phyloP scores from a whole-genome alignment of 2,888 invertebrate species.

The Heliconius ismenius region DNA sequence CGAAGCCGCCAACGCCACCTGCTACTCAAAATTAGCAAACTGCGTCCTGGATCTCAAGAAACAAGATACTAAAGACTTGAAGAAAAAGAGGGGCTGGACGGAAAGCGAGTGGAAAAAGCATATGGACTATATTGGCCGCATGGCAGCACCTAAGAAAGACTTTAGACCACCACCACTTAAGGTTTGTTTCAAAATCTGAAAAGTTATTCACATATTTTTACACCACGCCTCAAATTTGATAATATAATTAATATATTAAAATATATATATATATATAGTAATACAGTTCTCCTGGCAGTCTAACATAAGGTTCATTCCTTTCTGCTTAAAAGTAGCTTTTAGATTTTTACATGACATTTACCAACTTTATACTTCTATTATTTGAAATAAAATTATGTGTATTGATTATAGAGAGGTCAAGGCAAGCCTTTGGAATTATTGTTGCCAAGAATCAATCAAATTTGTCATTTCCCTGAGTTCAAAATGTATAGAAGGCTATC shows the following conservation, averaged over 20 bases:
- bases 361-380: background rate
- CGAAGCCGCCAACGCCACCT: conserved; percentile 64
- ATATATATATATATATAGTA: too few relatives aligned
- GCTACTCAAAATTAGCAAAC: conserved; percentile 70
- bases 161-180: conserved; percentile 53
- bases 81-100: conserved; percentile 66
- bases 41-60: conserved; percentile 66
- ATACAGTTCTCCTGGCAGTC: too few relatives aligned
- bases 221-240: too few relatives aligned
- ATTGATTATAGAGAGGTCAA: conserved; percentile 59
- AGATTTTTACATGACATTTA: background rate
- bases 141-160: conserved; percentile 61
- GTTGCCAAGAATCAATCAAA: conserved; percentile 62
- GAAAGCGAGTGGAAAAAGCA: conserved; percentile 76
- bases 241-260: too few relatives aligned
- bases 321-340: background rate
- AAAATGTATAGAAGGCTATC: conserved; percentile 67
- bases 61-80: conserved; percentile 59
- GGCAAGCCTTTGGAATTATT: conserved; percentile 57
- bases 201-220: too few relatives aligned
- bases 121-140: conserved; percentile 70
- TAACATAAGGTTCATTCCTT: background rate
- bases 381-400: background rate
- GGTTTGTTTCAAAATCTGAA: conserved; percentile 46
- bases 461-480: conserved; percentile 55